Conservation (phyloP, 1,140 invertebrate genomes). For the Drosophila ambigua region DNA sequence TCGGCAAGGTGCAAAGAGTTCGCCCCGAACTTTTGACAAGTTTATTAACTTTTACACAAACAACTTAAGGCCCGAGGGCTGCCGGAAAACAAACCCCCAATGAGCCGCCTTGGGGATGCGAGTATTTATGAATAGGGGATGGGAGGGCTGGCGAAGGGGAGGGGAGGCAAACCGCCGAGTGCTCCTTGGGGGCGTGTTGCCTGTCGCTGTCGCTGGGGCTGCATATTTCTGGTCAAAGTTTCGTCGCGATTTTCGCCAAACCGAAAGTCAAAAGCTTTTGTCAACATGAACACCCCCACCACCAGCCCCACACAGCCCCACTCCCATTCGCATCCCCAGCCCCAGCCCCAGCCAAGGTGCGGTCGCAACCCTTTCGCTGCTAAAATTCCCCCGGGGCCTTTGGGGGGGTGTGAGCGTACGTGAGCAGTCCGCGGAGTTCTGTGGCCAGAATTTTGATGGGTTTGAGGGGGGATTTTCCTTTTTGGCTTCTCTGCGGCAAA, state of each 20-base stretch:
- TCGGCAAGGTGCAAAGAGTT: slow-evolving; percentile 6
- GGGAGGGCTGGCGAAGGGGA: no score
- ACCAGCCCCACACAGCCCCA: not conserved
- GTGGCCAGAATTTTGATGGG: slow-evolving; percentile 77
- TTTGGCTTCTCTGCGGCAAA: slow-evolving; percentile 56
- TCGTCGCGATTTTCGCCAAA: slow-evolving; percentile 54
- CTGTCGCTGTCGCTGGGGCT: slow-evolving; percentile 26
- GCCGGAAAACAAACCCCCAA: slow-evolving; percentile 11
- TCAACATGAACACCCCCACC: slow-evolving; percentile 44
- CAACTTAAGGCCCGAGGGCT: slow-evolving; percentile 25
- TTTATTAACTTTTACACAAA: slow-evolving; percentile 69
- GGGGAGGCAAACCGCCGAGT: slow-evolving; percentile 29
- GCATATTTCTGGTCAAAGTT: slow-evolving; percentile 75
- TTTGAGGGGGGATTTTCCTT: slow-evolving; percentile 17
- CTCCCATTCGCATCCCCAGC: not conserved
- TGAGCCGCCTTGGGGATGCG: not conserved
- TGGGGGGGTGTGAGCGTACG: slow-evolving; percentile 47
- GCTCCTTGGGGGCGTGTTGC: slow-evolving; percentile 37
- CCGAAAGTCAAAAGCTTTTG: slow-evolving; percentile 73
- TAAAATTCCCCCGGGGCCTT: slow-evolving; percentile 45
- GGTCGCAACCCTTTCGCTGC: slow-evolving; percentile 69
- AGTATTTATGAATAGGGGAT: slow-evolving; percentile 48
- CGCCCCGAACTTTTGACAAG: slow-evolving; percentile 62
- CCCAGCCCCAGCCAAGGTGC: slow-evolving; percentile 44
- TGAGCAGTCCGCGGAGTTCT: slow-evolving; percentile 41